Base-by-base conservation (phyloP, 2,797 vertebrate genomes). In the Poeciliopsis infans region DNA sequence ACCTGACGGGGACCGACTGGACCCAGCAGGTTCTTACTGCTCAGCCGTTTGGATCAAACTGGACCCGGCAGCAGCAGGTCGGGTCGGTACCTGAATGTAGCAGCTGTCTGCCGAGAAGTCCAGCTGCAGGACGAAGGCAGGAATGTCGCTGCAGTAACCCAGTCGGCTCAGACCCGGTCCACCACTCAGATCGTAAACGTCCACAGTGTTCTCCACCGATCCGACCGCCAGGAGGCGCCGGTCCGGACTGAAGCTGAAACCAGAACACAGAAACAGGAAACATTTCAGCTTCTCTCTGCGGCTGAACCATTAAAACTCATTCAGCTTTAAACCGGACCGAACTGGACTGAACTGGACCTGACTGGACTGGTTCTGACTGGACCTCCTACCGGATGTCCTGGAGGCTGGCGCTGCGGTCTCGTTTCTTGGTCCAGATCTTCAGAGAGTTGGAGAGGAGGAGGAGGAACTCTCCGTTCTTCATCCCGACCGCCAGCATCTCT, bases 391-490 rank as follows among this genome's bases (percentile, higher is more conserved):
- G 96, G 93, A 98, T 96, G 85, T 99, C 98, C 93, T 98, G 97
- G 68, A 99, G 95, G 39, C 96, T 95, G 36, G 95, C 96, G 57
- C 97, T 98, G 85, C 98, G 96, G 90, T 99, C 98, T n/a, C 98
- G 90, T 83, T 98, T 99, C 87, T 99, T 99, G 20, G 97, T 96
- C 98, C 98, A 99, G 3, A 99, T 95, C 86, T 97, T 99, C 70
- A 99, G 95, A 23, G 97, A 97, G 88, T 96, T 97, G 75, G 97
- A 96, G 61, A 98, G 94, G 83, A 99, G 94, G 83, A 99, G 79
- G 57, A 99, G 95, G 73, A 99, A 98, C 90, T 99, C 98, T 0
- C 98, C 98, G 0, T 99, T 99, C 95, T 96, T 97, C 98, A 99
- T 97, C 79, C 98, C 98, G 18, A 99, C 97, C 0, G 97, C 97